Percentiles rank a stretch among this genome's conserved stretches.
These are phyloP conservation scores for Actinopyga echinites DNA, from an alignment of 53 echinoderm and acorn worm species.

Conservation along the genomic window DNA sequence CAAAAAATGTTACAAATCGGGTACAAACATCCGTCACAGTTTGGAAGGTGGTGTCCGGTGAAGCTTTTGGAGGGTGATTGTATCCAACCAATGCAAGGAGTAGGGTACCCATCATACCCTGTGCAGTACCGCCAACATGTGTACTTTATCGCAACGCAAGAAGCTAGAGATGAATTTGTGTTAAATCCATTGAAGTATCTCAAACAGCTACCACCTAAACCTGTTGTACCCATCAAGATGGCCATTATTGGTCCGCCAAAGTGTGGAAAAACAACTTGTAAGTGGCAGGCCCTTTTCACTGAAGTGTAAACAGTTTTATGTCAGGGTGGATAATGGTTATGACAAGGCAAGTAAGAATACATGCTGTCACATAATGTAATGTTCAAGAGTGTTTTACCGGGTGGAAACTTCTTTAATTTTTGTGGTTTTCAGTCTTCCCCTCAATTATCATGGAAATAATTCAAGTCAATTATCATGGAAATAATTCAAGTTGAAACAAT, in stretches of 20 bases:
- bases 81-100: conserved; percentile 96
- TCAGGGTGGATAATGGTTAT: not conserved
- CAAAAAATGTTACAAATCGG: conserved; percentile 98
- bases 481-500: no score
- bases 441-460: no score
- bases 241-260: conserved; percentile 97
- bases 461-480: no score
- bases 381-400: no score
- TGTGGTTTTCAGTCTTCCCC: no score
- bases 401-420: no score
- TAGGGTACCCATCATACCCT: conserved; percentile 83
- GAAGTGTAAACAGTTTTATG: not conserved
- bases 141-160: conserved; percentile 72
- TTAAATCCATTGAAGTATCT: conserved; percentile 77
- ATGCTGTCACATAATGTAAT: no score
- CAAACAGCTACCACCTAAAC: conserved; percentile 84
- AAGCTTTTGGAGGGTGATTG: conserved; percentile 78
- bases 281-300: conserved; percentile 35
- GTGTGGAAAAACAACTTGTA: conserved; percentile 89
- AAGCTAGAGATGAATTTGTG: conserved; percentile 74
- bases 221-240: conserved; percentile 92
- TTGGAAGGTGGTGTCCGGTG: conserved; percentile 97
- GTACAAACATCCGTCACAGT: conserved; percentile 91
- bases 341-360: not conserved
- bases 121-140: conserved; percentile 86